Evolutionary conservation across 1,140 invertebrate species (phyloP), one percentile per base, ranked within the genome.

Genomic region (Agrypnia vestita): DNA sequence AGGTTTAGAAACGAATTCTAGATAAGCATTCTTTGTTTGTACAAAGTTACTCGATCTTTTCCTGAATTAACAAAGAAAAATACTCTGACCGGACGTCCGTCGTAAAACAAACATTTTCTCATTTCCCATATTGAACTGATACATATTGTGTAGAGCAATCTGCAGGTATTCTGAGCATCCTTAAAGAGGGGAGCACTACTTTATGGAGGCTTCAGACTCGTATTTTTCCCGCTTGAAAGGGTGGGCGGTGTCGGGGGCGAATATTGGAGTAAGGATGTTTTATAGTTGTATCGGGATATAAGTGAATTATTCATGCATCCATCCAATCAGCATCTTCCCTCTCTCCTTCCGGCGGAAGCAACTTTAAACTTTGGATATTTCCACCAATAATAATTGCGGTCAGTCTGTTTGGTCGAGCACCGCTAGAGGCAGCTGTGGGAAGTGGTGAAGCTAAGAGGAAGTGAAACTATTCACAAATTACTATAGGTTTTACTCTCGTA

Each of bases 251-350:
- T 3, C 12, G 64, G 67, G 8, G 47, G 67, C 17, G 35, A 47
- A 77, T 67, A 67, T 77, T 49, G 44, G 49, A 44, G 76, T 17
- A 74, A 72, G 78, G 67, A 74, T 80, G 76, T 19, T 83, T 83
- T 83, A 83, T 83, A 62, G 76, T 56, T 79, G 74, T 80, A 67
- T 78, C 75, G 78, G 81, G 79, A 80, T 83, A 73, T 80, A 80
- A 83, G 82, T 83, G 82, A 83, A 83, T 83, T 80, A 83, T 83
- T 83, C 82, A 83, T 82, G 76, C 79, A 79, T 80, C 82, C 82
- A 83, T 80, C 82, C 82, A 83, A 80, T 80, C 82, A 82, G 61
- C 82, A 76, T 78, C 79, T 69, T 55, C 51, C 11, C 44, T 47
- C 61, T 15, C 9, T n/a, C 76, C 9, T 19, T 12, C 51, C 69